phyloP scores from a whole-genome alignment of 1,140 invertebrate species.

The Octopus sinensis region DNA sequence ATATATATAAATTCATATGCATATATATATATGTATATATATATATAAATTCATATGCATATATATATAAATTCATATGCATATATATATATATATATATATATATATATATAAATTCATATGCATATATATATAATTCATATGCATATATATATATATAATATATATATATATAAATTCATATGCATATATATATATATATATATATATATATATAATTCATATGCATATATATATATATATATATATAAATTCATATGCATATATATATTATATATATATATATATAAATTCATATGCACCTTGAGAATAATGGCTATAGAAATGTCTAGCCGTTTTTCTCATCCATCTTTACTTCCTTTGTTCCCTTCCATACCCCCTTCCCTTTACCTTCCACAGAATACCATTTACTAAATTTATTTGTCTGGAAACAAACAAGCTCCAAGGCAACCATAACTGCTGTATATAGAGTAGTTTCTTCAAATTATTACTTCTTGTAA shows the following conservation, averaged over 20 bases:
- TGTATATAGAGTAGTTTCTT: too few species aligned
- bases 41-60: neutral
- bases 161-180: neutral
- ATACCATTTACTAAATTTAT: too few species aligned
- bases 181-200: neutral
- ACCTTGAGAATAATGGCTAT: too few species aligned
- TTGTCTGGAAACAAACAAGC: too few species aligned
- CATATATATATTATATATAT: neutral
- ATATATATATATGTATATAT: conserved; percentile 2
- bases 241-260: neutral
- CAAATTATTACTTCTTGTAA: too few species aligned
- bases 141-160: neutral
- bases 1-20: neutral
- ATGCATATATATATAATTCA: neutral
- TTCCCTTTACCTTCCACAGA: too few species aligned
- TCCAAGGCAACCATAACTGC: too few species aligned
- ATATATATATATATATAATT: conserved; percentile 5
- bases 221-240: neutral
- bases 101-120: neutral
- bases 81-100: neutral
- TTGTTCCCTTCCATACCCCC: too few species aligned
- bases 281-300: too few species aligned
- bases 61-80: neutral
- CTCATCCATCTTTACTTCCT: too few species aligned
- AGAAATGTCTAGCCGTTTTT: too few species aligned